phyloP scores from a whole-genome alignment of 2,888 invertebrate species.

The Euzetes globulus region DNA sequence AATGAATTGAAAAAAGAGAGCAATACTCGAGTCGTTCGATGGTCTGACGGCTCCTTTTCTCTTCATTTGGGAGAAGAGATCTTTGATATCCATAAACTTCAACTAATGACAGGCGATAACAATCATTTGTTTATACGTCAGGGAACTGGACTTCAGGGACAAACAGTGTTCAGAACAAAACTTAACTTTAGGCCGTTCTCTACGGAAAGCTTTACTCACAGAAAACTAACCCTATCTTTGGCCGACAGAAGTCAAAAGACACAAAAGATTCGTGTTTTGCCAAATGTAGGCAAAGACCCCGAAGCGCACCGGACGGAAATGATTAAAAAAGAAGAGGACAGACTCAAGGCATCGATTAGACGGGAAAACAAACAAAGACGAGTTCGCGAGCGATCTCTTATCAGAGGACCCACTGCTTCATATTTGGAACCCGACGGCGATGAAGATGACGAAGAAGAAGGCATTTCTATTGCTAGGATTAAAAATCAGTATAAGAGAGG shows the following conservation, averaged over 20 bases:
- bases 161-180: constrained; percentile 93
- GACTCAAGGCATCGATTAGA: constrained; percentile 77
- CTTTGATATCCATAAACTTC: constrained; percentile 93
- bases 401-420: constrained; percentile 51
- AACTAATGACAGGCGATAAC: constrained; percentile 76
- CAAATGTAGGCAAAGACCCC: constrained; percentile 87
- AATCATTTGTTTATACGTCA: constrained; percentile 96
- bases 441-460: constrained; percentile 75
- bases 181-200: constrained; percentile 96
- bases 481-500: constrained; percentile 61
- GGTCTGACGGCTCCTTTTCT: constrained; percentile 98
- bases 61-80: constrained; percentile 94
- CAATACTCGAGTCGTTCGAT: constrained; percentile 87
- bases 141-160: constrained; percentile 94
- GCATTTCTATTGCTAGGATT: constrained; percentile 84
- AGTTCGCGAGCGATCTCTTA: constrained; percentile 51
- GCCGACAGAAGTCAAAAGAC: constrained; percentile 91
- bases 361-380: constrained; percentile 58
- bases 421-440: constrained; percentile 56
- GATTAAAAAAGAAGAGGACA: constrained; percentile 96
- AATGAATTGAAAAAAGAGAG: constrained; percentile 78
- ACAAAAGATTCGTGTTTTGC: constrained; percentile 88
- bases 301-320: constrained; percentile 83
- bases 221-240: constrained; percentile 95
- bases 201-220: constrained; percentile 96